These are phyloP conservation scores for Pterophyllum scalare DNA, from an alignment of 2,113 vertebrate genomes.

Conservation along the genomic window DNA sequence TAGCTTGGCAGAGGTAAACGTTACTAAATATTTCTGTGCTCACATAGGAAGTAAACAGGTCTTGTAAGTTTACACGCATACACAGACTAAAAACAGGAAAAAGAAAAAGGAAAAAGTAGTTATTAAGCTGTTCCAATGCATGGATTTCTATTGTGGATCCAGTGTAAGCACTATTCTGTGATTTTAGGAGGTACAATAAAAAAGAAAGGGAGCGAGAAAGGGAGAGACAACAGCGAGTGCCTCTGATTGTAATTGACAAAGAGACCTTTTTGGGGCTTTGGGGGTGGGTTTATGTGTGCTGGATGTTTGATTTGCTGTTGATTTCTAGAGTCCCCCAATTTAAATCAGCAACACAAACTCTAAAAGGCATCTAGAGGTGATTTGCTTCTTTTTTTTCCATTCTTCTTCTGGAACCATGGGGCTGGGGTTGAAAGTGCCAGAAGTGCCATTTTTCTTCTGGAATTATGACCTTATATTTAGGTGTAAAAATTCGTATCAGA, in stretches of 20 bases:
- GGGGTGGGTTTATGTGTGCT: constrained; percentile 77
- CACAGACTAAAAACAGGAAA: neutral
- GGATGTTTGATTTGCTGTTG: constrained; percentile 90
- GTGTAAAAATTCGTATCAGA: constrained; percentile 55
- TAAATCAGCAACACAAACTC: constrained; percentile 82
- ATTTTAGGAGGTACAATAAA: constrained; percentile 23
- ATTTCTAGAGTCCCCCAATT: constrained; percentile 83
- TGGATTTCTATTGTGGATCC: neutral
- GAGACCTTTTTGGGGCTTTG: constrained; percentile 85
- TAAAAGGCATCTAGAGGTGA: constrained; percentile 69
- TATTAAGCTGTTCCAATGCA: neutral
- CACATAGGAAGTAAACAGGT: constrained; percentile 23
- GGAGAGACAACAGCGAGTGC: constrained; percentile 79
- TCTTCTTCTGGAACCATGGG: neutral
- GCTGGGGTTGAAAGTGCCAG: neutral
- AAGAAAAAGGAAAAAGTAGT: neutral
- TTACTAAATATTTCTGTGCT: neutral
- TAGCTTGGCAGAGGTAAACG: constrained; percentile 11
- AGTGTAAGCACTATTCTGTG: constrained; percentile 10
- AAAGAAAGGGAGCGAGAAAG: constrained; percentile 6
- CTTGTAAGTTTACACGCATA: neutral
- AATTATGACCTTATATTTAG: constrained; percentile 66
- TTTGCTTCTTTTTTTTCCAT: neutral
- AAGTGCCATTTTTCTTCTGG: constrained; percentile 5
- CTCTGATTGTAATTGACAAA: constrained; percentile 95